Conservation (phyloP, 53 echinoderm and acorn worm genomes). For the Zoroaster sp. region DNA sequence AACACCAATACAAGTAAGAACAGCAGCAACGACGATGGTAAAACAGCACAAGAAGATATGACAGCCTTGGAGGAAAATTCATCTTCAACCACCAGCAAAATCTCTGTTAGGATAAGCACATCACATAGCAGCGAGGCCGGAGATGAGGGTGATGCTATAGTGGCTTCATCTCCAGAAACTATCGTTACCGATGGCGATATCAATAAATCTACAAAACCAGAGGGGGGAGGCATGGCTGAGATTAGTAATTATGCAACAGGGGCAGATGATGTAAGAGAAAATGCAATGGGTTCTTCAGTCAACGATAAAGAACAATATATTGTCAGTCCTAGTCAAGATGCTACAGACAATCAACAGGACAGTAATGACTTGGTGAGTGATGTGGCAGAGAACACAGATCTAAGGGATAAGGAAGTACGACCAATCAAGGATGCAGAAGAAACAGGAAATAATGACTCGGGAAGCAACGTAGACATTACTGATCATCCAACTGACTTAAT, state of each 20-base stretch:
- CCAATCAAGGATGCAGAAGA: neutral
- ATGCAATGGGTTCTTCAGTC: neutral
- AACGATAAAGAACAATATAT: neutral
- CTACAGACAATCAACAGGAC: neutral
- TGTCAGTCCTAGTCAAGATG: neutral
- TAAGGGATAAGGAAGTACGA: neutral
- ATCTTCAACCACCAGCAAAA: slow-evolving; percentile 45
- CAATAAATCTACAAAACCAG: neutral
- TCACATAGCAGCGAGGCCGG: neutral
- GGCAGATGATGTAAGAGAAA: neutral
- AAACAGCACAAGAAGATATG: neutral
- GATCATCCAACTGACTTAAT: neutral
- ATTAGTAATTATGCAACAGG: neutral
- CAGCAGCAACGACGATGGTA: neutral
- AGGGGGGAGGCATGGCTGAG: neutral
- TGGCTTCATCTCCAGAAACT: neutral
- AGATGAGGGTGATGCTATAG: neutral
- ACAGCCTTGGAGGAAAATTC: neutral
- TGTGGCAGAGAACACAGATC: neutral
- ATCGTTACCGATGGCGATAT: neutral
- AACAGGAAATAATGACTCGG: neutral
- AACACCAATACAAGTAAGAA: slow-evolving; percentile 33
- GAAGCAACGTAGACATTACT: neutral
- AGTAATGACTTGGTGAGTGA: neutral
- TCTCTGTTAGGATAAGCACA: slow-evolving; percentile 70